phyloP scores from a whole-genome alignment of 2,888 invertebrate species.

The Pachycephus smyrnensis region DNA sequence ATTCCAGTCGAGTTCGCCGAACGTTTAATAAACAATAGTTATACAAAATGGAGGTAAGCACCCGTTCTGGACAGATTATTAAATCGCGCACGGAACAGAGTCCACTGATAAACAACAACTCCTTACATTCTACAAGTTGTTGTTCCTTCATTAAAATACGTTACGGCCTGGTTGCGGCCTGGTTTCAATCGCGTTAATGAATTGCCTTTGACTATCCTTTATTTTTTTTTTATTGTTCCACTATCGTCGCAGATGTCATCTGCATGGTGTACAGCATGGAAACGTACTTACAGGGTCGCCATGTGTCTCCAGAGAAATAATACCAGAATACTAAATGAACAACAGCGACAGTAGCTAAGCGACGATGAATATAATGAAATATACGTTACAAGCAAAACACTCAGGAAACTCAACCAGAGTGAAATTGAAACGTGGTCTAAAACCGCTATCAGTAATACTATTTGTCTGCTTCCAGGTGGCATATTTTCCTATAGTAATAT shows the following conservation, averaged over 20 bases:
- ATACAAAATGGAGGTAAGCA: not conserved
- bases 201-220: not conserved
- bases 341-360: not conserved
- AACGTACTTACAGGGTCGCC: not conserved
- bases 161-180: not conserved
- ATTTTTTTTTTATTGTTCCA: not conserved
- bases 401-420: not conserved
- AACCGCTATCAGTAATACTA: not conserved
- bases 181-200: not conserved
- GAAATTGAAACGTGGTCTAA: not conserved
- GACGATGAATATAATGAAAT: not conserved
- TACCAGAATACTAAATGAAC: not conserved
- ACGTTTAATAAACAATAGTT: not conserved
- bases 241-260: too few species aligned
- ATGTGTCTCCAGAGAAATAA: not conserved
- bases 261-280: not conserved
- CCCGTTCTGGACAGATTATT: constrained; percentile 17
- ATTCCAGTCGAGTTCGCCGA: not conserved
- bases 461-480: not conserved
- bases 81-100: constrained; percentile 28
- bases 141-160: not conserved
- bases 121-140: not conserved
- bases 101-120: constrained; percentile 23
- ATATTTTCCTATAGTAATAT: not conserved
- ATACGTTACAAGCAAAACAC: not conserved